Base-by-base conservation (phyloP, 2,888 invertebrate species). In the Heliconius sara region DNA sequence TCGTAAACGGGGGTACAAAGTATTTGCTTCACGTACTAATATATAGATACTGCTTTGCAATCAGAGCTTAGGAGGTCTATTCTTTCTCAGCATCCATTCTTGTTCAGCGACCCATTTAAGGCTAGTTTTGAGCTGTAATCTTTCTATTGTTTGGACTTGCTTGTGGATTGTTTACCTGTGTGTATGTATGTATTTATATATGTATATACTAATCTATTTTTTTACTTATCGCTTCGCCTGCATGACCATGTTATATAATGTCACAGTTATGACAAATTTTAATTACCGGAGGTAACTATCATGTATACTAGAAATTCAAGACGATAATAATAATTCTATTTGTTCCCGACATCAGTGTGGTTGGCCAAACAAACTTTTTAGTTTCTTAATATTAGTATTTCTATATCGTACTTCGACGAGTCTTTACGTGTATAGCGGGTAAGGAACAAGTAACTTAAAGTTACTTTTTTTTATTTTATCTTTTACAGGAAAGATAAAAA, bases 71-170 rank as follows among this genome's bases (percentile, higher is more conserved):
- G 74, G 39, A 75, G 73, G 52, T 25, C 63, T 43, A 75, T 75
- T 60, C 74, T 75, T 63, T 65, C 63, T 65, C 74, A 57, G 52
- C 65, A 43, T 34, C 60, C 65, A 65, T 75, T 75, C 63, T 25
- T 75, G 74, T 43, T 34, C 74, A 75, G 74, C 74, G 74, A 75
- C 74, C 74, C 60, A 65, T 75, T 75, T 75, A 39, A 75, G 74
- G 63, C 74, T 63, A 75, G 74, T 75, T 75, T 75, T 65, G 25
- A 65, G 25, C 72, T 43, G 68, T 75, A 63, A 75, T 75, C 74
- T 75, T 75, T 19, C 74, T 19, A 75, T 75, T 75, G 74, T 75
- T 75, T 65, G 63, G 22, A 73, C 57, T 73, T 73, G 72, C 72
- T 73, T 73, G 72, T 60, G 34, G n/a, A 57, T 60, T 30, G 57